Percentiles rank a stretch among this genome's conserved stretches.
Conservation (phyloP, 2,113 vertebrate species). For the Enhydra lutris region DNA sequence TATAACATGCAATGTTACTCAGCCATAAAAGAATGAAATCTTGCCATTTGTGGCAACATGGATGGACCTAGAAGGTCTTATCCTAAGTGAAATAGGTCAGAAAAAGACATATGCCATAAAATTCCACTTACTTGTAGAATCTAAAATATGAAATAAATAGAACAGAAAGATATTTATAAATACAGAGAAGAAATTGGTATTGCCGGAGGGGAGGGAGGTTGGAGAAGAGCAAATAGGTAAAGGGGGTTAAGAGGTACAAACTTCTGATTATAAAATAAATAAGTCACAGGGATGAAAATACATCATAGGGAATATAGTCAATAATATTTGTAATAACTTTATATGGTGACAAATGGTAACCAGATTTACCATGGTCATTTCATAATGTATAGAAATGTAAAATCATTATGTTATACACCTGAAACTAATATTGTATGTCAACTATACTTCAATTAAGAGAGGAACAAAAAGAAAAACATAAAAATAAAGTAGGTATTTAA, state of each 20-base stretch:
- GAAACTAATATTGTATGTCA: not conserved
- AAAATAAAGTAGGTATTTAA: not conserved
- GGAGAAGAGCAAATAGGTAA: not conserved
- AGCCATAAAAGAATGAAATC: not conserved
- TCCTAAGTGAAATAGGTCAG: not conserved
- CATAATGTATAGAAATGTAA: not conserved
- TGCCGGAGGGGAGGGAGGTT: not conserved
- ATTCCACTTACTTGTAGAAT: not conserved
- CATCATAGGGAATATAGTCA: not conserved
- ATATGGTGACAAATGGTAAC: not conserved
- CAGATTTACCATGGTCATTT: not conserved
- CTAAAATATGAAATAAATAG: not conserved
- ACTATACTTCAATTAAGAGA: not conserved
- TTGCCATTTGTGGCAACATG: not conserved
- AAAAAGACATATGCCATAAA: not conserved
- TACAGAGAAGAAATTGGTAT: not conserved
- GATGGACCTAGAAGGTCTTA: not conserved
- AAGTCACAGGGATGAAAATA: not conserved
- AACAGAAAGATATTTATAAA: not conserved
- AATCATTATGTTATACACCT: not conserved
- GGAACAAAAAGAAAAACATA: not conserved
- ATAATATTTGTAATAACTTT: not conserved
- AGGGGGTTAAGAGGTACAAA: not conserved
- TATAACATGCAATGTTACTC: not conserved
- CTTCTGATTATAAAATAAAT: not conserved